Evolutionary conservation across 2,888 invertebrate genomes (phyloP).

Genomic region (Osmoderma eremita): DNA sequence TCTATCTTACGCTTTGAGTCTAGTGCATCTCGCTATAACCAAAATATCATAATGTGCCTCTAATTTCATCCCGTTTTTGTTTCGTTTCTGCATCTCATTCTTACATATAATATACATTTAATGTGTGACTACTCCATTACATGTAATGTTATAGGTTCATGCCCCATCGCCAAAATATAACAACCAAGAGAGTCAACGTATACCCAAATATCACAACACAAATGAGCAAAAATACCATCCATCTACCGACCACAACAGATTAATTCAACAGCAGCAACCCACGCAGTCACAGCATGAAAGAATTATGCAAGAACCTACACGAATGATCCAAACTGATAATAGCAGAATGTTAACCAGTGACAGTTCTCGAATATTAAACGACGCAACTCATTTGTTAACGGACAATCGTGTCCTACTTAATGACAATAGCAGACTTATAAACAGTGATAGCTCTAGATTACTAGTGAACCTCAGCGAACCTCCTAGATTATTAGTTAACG

Average conservation of each 20-base stretch:
- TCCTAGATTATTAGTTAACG: constrained; percentile 58
- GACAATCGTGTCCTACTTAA: constrained; percentile 49
- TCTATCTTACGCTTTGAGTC: no score
- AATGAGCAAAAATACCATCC: constrained; percentile 52
- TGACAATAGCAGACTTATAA: constrained; percentile 49
- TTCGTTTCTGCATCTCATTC: no score
- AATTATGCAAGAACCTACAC: constrained; percentile 57
- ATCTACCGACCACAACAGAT: constrained; percentile 51
- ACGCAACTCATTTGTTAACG: constrained; percentile 55
- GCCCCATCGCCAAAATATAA: constrained; percentile 58
- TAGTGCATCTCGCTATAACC: no score
- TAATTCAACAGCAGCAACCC: constrained; percentile 53
- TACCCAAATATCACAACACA: constrained; percentile 51
- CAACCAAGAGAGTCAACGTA: constrained; percentile 53
- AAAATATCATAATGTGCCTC: no score
- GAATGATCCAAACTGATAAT: constrained; percentile 55
- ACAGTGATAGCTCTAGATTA: constrained; percentile 56
- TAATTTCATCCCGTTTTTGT: no score
- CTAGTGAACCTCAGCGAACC: constrained; percentile 60
- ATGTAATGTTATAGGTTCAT: constrained; percentile 52
- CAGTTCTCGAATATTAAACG: constrained; percentile 47
- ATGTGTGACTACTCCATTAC: no score
- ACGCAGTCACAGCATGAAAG: constrained; percentile 49
- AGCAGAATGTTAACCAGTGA: constrained; percentile 51
- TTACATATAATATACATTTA: no score